Conservation (phyloP, 2,113 vertebrate species). For the Brienomyrus longianalis region DNA sequence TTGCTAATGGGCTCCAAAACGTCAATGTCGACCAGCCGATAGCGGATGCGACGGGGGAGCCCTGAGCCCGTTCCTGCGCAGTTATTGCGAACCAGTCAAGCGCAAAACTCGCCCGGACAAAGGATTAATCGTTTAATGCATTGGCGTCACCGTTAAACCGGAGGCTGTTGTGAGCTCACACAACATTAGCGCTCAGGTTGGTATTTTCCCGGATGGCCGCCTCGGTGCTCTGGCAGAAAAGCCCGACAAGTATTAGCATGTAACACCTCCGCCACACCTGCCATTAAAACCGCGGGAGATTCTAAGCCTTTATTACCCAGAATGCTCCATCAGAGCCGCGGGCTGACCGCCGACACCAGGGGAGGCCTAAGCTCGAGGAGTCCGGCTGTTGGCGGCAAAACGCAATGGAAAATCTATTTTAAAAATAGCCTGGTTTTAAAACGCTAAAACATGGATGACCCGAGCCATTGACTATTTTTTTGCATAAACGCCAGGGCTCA, state of each 20-base stretch:
- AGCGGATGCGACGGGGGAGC: neutral
- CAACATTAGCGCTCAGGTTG: neutral
- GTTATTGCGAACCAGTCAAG: neutral
- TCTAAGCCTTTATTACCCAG: neutral
- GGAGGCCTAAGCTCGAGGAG: neutral
- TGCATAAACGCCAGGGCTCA: neutral
- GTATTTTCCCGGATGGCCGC: neutral
- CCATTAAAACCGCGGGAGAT: neutral
- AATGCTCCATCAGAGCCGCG: neutral
- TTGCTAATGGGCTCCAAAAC: neutral
- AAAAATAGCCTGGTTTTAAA: slow-evolving; percentile 1
- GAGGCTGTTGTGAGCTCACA: neutral
- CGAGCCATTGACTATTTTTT: neutral
- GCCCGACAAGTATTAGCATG: neutral
- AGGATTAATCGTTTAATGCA: slow-evolving; percentile 1
- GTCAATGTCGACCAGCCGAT: neutral
- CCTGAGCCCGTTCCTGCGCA: neutral
- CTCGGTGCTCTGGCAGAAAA: neutral
- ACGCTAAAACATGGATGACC: neutral
- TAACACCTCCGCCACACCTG: neutral
- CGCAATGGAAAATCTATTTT: neutral
- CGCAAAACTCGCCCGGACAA: neutral
- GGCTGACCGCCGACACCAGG: neutral
- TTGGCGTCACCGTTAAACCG: neutral
- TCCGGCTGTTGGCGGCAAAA: neutral